phyloP scores from a whole-genome alignment of 37 sponge, comb jelly and placozoan species.

The Amphimedon queenslandica region DNA sequence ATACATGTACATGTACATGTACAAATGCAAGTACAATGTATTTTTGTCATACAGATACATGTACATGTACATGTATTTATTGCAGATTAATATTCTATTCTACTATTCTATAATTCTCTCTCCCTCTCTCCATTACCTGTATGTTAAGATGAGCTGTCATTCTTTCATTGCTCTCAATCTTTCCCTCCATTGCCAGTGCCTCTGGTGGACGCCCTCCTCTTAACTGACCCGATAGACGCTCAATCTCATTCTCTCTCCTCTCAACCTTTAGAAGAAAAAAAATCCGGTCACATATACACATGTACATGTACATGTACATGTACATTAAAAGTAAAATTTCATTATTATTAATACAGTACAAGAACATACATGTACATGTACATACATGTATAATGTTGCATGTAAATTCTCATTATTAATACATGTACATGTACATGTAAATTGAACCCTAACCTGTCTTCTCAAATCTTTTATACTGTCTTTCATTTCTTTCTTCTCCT shows the following conservation, averaged over 20 bases:
- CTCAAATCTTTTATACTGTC: conserved; percentile 49
- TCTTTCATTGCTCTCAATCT: conserved; percentile 71
- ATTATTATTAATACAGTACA: neutral
- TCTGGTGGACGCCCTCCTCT: conserved; percentile 93
- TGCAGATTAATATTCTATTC: neutral
- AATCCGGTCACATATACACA: neutral
- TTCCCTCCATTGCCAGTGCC: conserved; percentile 79
- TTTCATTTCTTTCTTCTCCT: conserved; percentile 39
- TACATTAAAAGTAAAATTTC: neutral
- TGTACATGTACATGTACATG: neutral
- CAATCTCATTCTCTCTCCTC: conserved; percentile 88
- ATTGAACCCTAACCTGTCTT: conserved; percentile 49
- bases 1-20: neutral
- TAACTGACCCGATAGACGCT: conserved; percentile 76
- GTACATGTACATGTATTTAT: too few relatives aligned
- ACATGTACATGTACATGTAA: neutral
- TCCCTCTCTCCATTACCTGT: conserved; percentile 82
- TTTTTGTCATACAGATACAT: neutral
- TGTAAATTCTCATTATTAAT: neutral
- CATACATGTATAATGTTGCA: neutral
- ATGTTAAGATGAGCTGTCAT: conserved; percentile 96
- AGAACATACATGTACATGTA: conserved; percentile 8
- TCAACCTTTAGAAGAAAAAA: conserved; percentile 46
- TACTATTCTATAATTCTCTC: neutral
- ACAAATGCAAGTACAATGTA: neutral